A percentile compares a stretch with the other conserved stretches of the same genome.
These are phyloP conservation scores for Pagrus major DNA, from an alignment of 2,113 vertebrate species.

Conservation along the genomic window DNA sequence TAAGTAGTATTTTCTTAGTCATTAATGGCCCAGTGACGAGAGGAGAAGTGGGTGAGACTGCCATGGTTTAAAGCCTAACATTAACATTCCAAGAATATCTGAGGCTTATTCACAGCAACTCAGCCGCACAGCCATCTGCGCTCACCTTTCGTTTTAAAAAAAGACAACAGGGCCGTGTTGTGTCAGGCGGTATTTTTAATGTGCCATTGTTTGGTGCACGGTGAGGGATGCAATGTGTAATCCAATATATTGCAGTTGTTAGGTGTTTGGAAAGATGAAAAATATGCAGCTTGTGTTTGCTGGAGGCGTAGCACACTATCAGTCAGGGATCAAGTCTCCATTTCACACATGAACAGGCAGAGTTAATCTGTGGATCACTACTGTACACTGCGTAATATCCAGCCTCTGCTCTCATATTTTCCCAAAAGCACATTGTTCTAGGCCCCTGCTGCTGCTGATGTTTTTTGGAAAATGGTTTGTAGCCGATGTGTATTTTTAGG, in stretches of 20 bases:
- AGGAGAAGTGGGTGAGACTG: conserved; percentile 55
- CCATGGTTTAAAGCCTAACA: conserved; percentile 71
- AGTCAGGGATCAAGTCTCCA: conserved; percentile 84
- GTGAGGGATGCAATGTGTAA: conserved; percentile 74
- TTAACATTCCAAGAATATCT: conserved; percentile 83
- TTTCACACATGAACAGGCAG: conserved; percentile 87
- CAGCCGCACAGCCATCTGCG: conserved; percentile 62
- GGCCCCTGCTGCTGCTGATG: conserved; percentile 43
- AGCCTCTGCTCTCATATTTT: conserved; percentile 36
- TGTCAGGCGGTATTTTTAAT: conserved; percentile 69
- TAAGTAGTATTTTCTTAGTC: conserved; percentile 55
- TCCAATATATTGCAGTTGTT: conserved; percentile 78
- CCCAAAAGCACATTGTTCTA: conserved; percentile 63
- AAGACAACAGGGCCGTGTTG: conserved; percentile 55
- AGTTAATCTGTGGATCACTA: conserved; percentile 85
- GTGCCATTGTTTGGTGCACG: conserved; percentile 46
- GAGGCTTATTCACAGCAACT: conserved; percentile 74
- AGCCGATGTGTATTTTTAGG: conserved; percentile 55
- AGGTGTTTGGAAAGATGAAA: conserved; percentile 67
- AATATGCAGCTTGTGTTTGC: conserved; percentile 76
- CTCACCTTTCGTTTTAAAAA: conserved; percentile 63
- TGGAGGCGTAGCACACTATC: conserved; percentile 68
- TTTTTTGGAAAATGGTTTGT: conserved; percentile 62
- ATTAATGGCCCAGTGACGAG: conserved; percentile 65
- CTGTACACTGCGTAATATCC: conserved; percentile 76